Conservation (phyloP, 2,113 vertebrate genomes). For the Hippocampus barbouri region DNA sequence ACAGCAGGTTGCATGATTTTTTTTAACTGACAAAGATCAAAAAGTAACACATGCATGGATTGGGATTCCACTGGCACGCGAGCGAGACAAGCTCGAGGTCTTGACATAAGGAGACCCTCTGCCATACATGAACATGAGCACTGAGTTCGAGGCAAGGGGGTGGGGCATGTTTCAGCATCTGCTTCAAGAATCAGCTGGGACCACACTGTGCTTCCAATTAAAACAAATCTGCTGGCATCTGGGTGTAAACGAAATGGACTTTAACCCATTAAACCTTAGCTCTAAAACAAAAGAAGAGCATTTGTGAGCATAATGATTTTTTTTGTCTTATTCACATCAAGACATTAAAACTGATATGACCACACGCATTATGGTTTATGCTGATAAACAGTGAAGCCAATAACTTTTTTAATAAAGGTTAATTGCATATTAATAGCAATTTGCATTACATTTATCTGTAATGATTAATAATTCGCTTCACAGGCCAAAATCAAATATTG, state of each 20-base stretch:
- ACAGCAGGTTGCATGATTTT: slow-evolving; percentile 22
- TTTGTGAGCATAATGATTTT: neutral
- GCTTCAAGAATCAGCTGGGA: slow-evolving; percentile 21
- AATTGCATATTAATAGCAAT: neutral
- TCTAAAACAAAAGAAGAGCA: neutral
- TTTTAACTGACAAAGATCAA: slow-evolving; percentile 61
- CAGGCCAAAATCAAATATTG: too few relatives aligned
- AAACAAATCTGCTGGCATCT: neutral
- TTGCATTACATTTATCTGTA: neutral
- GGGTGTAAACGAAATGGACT: slow-evolving; percentile 20
- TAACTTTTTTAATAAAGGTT: neutral
- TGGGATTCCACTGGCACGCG: slow-evolving; percentile 41
- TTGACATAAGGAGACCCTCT: slow-evolving; percentile 32
- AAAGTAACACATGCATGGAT: slow-evolving; percentile 56
- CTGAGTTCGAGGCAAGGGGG: slow-evolving; percentile 4
- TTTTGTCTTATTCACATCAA: neutral
- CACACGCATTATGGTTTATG: neutral
- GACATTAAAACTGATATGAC: neutral
- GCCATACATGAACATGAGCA: slow-evolving; percentile 12
- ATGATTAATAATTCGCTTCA: neutral
- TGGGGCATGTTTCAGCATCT: slow-evolving; percentile 29
- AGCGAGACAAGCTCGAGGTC: slow-evolving; percentile 24
- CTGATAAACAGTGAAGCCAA: neutral
- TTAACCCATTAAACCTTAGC: neutral
- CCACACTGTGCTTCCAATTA: neutral